Evolutionary conservation across 2,113 vertebrate genomes (phyloP).

Genomic region (Oenanthe oenanthe): DNA sequence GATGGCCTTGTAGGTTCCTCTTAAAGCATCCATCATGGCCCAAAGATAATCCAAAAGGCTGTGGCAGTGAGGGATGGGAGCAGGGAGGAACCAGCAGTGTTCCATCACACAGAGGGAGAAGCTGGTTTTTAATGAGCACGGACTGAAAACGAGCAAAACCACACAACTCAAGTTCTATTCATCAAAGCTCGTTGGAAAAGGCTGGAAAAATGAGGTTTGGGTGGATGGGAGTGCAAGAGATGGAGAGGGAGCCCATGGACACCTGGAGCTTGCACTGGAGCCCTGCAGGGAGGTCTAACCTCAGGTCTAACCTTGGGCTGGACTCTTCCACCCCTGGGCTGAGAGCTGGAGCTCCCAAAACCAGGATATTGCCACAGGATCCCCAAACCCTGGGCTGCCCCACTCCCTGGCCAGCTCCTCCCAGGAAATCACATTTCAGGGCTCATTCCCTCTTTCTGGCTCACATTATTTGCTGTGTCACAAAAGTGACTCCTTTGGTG

Average conservation of each 20-base stretch:
- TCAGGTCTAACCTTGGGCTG: fast-evolving
- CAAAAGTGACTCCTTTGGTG: not conserved
- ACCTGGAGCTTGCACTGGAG: not conserved
- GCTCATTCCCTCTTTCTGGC: not conserved
- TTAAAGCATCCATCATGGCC: not conserved
- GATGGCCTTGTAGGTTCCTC: slow-evolving; percentile 42
- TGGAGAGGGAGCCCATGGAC: not conserved
- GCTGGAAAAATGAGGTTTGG: not conserved
- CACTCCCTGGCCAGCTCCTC: not conserved
- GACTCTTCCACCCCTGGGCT: not conserved
- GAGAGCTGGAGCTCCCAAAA: not conserved
- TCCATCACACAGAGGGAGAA: not conserved
- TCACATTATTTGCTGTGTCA: not conserved
- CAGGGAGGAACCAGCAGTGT: not conserved
- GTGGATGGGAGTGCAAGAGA: not conserved
- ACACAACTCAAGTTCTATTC: not conserved
- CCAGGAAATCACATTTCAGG: not conserved
- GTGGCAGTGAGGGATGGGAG: not conserved
- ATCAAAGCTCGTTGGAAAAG: not conserved
- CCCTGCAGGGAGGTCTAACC: not conserved
- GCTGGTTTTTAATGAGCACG: slow-evolving; percentile 4
- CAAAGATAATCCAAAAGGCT: slow-evolving; percentile 9
- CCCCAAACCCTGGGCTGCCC: not conserved
- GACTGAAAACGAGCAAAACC: slow-evolving; percentile 3
- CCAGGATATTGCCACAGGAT: not conserved